A percentile compares a stretch with the other conserved stretches of the same genome.
Conservation (phyloP, 1,140 invertebrate genomes). For the Drosophila littoralis region DNA sequence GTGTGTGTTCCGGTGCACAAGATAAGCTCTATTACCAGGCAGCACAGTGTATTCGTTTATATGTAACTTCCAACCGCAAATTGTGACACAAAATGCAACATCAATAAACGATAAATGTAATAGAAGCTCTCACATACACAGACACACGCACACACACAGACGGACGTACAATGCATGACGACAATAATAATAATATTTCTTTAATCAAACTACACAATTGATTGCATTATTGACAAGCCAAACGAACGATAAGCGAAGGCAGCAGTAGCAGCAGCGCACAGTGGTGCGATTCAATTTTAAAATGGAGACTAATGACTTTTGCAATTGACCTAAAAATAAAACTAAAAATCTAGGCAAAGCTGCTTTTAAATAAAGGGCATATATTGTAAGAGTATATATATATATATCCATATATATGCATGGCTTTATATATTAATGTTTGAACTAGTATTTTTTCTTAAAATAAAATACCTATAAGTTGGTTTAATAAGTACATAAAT, state of each 20-base stretch:
- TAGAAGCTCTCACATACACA: conserved; percentile 2
- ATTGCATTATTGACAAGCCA: conserved; percentile 61
- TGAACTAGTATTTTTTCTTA: too few relatives aligned
- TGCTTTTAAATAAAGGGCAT: too few relatives aligned
- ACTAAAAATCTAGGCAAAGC: too few relatives aligned
- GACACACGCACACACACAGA: conserved; percentile 1
- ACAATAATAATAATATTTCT: conserved; percentile 53
- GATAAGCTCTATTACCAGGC: neutral
- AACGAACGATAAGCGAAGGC: conserved; percentile 47
- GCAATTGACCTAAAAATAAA: too few relatives aligned
- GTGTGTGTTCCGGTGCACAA: too few relatives aligned
- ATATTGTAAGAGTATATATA: neutral
- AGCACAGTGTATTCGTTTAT: neutral
- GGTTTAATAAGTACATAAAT: too few relatives aligned
- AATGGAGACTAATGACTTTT: neutral
- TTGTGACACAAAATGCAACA: conserved; percentile 42
- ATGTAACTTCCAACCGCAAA: conserved; percentile 22
- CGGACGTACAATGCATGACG: conserved; percentile 25
- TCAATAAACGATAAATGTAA: conserved; percentile 51
- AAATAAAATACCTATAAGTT: too few relatives aligned
- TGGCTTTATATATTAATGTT: too few relatives aligned
- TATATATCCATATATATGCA: neutral
- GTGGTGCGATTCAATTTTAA: neutral
- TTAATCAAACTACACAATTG: conserved; percentile 62
- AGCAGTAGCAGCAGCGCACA: conserved; percentile 17